phyloP scores from a whole-genome alignment of 2,888 invertebrate species.

The Aporophyla lueneburgensis region DNA sequence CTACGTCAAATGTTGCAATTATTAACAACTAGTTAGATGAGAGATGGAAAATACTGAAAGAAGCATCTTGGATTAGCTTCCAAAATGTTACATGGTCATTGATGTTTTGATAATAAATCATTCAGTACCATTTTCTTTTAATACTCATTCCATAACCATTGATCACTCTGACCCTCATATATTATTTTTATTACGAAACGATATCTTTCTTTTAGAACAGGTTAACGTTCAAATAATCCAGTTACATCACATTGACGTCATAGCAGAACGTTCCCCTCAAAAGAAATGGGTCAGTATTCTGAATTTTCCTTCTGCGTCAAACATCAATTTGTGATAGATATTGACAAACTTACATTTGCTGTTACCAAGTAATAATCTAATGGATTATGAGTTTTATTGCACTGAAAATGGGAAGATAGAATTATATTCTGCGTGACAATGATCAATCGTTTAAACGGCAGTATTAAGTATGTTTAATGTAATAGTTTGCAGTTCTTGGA shows the following conservation, averaged over 20 bases:
- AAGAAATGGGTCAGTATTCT: constrained; percentile 86
- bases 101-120: constrained; percentile 62
- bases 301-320: constrained; percentile 83
- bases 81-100: constrained; percentile 67
- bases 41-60: background rate
- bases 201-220: constrained; percentile 74
- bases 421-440: constrained; percentile 5
- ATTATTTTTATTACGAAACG: constrained; percentile 81
- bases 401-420: constrained; percentile 11
- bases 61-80: constrained; percentile 8
- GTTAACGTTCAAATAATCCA: constrained; percentile 66
- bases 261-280: constrained; percentile 73
- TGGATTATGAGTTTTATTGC: constrained; percentile 62
- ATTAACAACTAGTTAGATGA: background rate
- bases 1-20: constrained; percentile 15
- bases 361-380: constrained; percentile 46
- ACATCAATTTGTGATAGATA: constrained; percentile 71
- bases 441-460: constrained; percentile 40
- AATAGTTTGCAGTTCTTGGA: constrained; percentile 52
- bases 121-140: constrained; percentile 50
- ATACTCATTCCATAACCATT: constrained; percentile 62
- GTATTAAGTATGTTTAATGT: constrained; percentile 40
- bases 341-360: constrained; percentile 65
- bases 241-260: constrained; percentile 86
- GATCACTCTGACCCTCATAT: constrained; percentile 65